Conservation (phyloP, 2,113 vertebrate species). For the Microtus oregoni region DNA sequence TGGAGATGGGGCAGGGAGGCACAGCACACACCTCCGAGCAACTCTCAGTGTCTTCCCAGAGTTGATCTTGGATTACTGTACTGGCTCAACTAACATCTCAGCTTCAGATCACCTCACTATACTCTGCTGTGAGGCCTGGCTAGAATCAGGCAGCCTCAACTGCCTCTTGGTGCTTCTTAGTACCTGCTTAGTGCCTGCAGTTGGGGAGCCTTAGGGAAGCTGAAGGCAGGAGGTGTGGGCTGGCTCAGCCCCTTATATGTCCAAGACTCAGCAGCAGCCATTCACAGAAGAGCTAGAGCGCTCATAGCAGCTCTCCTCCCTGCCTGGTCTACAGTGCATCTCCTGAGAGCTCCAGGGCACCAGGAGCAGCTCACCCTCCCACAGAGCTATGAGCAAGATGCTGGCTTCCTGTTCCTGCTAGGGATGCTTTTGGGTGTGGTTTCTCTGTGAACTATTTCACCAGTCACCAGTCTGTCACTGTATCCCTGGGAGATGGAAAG, state of each 20-base stretch:
- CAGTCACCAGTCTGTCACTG: neutral
- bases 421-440: neutral
- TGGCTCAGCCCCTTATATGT: neutral
- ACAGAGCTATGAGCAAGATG: neutral
- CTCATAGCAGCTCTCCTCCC: neutral
- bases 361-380: neutral
- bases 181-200: neutral
- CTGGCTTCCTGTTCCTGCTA: accelerated
- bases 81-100: neutral
- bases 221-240: neutral
- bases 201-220: neutral
- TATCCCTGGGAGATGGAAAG: neutral
- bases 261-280: neutral
- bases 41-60: neutral
- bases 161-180: neutral
- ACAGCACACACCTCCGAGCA: neutral
- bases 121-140: too few relatives aligned
- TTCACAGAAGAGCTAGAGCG: neutral
- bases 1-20: neutral
- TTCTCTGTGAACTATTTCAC: neutral
- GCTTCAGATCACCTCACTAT: neutral
- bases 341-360: neutral
- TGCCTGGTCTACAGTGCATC: neutral
- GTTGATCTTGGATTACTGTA: neutral
- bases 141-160: neutral